phyloP scores from a whole-genome alignment of 2,797 vertebrate genomes.

The Moxostoma hubbsi region DNA sequence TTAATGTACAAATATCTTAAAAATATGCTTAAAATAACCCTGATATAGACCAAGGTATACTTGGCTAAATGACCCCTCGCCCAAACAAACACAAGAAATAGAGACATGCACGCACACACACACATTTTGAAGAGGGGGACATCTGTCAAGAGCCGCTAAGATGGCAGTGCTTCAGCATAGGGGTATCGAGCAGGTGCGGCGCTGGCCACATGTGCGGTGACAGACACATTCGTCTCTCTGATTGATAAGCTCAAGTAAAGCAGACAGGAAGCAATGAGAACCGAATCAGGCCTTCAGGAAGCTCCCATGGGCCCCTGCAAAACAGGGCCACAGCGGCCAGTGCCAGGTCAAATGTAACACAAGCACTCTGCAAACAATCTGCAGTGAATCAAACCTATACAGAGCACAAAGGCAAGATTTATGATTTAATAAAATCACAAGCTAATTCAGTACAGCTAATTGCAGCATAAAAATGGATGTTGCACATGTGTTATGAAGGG shows the following conservation, averaged over 20 bases:
- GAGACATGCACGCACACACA: slow-evolving; percentile 9
- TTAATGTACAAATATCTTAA: too few relatives aligned
- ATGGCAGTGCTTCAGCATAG: slow-evolving; percentile 46
- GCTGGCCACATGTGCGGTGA: slow-evolving; percentile 50
- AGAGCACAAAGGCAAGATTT: slow-evolving; percentile 1
- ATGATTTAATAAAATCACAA: slow-evolving; percentile 12
- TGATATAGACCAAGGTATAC: neutral
- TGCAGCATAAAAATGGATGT: slow-evolving; percentile 13
- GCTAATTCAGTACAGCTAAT: slow-evolving; percentile 14
- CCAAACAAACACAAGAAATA: slow-evolving; percentile 37
- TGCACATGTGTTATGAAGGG: neutral
- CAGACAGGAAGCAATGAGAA: slow-evolving; percentile 61
- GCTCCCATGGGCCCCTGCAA: slow-evolving; percentile 51
- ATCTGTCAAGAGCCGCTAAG: slow-evolving; percentile 55
- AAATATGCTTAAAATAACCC: neutral
- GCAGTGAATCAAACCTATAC: neutral
- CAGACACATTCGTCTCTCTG: slow-evolving; percentile 54
- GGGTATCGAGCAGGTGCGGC: slow-evolving; percentile 57
- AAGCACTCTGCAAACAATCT: slow-evolving; percentile 23
- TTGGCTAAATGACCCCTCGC: slow-evolving; percentile 22
- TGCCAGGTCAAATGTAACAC: slow-evolving; percentile 51
- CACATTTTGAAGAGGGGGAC: slow-evolving; percentile 32
- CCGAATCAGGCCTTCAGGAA: slow-evolving; percentile 66
- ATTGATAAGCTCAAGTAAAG: slow-evolving; percentile 57
- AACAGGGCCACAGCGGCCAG: slow-evolving; percentile 51